Evolutionary conservation across 1,140 invertebrate genomes (phyloP).

Genomic region (Leptestheria dahalacensis): DNA sequence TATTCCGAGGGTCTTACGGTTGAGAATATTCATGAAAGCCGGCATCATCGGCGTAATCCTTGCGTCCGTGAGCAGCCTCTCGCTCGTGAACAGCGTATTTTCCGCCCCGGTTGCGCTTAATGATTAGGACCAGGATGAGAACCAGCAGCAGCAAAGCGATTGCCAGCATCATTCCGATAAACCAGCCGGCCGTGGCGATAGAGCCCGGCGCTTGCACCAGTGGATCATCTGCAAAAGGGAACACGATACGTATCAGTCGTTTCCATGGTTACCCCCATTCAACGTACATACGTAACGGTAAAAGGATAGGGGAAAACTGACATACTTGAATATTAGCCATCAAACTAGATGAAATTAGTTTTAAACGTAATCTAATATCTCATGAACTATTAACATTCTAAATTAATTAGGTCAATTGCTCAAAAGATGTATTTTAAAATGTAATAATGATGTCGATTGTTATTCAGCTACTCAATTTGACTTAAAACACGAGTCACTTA

Average conservation of each 20-base stretch:
- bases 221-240: conserved; percentile 36
- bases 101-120: conserved; percentile 82
- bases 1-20: conserved; percentile 46
- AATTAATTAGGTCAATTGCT: too few species aligned
- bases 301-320: too few species aligned
- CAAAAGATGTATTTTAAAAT: not conserved
- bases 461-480: too few species aligned
- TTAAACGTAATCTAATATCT: too few species aligned
- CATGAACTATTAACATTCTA: not conserved
- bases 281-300: too few species aligned
- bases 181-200: conserved; percentile 81
- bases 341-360: too few species aligned
- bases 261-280: too few species aligned
- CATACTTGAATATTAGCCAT: too few species aligned
- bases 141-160: conserved; percentile 88
- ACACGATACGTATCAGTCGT: too few species aligned
- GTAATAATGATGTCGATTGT: too few species aligned
- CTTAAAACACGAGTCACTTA: not conserved
- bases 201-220: conserved; percentile 47
- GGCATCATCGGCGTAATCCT: conserved; percentile 61
- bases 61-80: conserved; percentile 77
- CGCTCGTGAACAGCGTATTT: conserved; percentile 91
- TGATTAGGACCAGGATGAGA: conserved; percentile 82
- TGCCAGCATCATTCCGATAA: conserved; percentile 90
- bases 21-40: conserved; percentile 91